Evolutionary conservation across 2,888 invertebrate genomes (phyloP).

Genomic region (Argyresthia goedartella): DNA sequence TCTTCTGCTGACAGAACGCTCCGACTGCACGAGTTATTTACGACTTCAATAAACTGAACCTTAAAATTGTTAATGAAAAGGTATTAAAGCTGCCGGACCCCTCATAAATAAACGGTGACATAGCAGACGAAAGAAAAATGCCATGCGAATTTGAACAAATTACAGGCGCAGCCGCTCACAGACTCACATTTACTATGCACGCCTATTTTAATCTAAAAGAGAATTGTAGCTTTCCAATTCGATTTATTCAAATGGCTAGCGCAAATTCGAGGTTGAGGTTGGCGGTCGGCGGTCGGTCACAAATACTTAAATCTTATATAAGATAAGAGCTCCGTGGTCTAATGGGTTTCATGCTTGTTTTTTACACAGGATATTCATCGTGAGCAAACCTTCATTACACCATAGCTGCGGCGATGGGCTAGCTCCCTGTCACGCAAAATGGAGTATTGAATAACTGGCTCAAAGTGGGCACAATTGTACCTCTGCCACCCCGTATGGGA

Average conservation of each 20-base stretch:
- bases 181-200: constrained; percentile 1
- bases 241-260: neutral
- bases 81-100: constrained; percentile 61
- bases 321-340: too few relatives aligned
- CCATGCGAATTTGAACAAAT: constrained; percentile 56
- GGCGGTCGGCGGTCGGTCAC: neutral
- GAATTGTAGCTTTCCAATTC: neutral
- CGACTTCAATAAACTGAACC: constrained; percentile 68
- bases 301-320: neutral
- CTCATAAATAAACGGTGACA: constrained; percentile 67
- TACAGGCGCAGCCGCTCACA: constrained; percentile 21
- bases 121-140: constrained; percentile 56
- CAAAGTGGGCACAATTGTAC: too few relatives aligned
- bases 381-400: too few relatives aligned
- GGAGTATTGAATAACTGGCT: too few relatives aligned
- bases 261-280: neutral
- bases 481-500: too few relatives aligned
- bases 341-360: too few relatives aligned
- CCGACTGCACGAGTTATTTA: constrained; percentile 59
- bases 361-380: too few relatives aligned
- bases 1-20: constrained; percentile 35
- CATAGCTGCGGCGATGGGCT: too few relatives aligned
- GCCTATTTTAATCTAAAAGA: neutral
- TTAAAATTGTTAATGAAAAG: constrained; percentile 72
- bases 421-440: too few relatives aligned